Evolutionary conservation across 2,113 vertebrate genomes (phyloP), one percentile per base, ranked within the genome.

Genomic region (Nematolebias whitei): DNA sequence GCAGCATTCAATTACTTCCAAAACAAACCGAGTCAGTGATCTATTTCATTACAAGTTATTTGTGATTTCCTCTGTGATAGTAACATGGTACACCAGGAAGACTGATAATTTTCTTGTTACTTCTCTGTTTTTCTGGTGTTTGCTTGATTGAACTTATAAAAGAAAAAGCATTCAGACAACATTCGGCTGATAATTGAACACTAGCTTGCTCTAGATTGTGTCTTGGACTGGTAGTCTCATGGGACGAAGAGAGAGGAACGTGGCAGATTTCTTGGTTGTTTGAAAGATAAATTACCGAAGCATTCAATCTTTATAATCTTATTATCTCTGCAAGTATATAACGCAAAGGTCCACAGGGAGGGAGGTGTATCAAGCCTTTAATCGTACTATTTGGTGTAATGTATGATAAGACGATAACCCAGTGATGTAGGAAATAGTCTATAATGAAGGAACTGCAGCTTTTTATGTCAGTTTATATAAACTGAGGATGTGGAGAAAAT

Each of bases 171-270:
- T 56, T 54, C 38, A 54, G 14, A 71, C 76, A 66, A 54, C 24
- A 53, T 77, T 68, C 53, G 29, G 5, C n/a, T 63, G 79, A 71
- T 77, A 77, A 82, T 60, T 74, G 52, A 76, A 71, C 62, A 58
- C 20, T 50, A 29, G 20, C 1, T 23, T 24, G 44, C 24, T 79
- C 44, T 64, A 35, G 82, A 79, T 44, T 68, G 58, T 15, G 9
- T 68, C 40, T 58, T 23, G 3, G 43, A 13, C 63, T 63, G 67
- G 58, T 63, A 12, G 8, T 48, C 45, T 22, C 35, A 23, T 10
- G 48, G 54, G 68, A 23, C 41, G 38, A 53, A 68, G 48, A 44
- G 29, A 47, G n/a, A 66, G 23, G 62, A 44, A 15, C 40, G 59
- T 26, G 24, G 12, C 35, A 20, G 10, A 18, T 63, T 58, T 55